Base-by-base conservation (phyloP, 2,888 invertebrate genomes). In the Bembecia ichneumoniformis region DNA sequence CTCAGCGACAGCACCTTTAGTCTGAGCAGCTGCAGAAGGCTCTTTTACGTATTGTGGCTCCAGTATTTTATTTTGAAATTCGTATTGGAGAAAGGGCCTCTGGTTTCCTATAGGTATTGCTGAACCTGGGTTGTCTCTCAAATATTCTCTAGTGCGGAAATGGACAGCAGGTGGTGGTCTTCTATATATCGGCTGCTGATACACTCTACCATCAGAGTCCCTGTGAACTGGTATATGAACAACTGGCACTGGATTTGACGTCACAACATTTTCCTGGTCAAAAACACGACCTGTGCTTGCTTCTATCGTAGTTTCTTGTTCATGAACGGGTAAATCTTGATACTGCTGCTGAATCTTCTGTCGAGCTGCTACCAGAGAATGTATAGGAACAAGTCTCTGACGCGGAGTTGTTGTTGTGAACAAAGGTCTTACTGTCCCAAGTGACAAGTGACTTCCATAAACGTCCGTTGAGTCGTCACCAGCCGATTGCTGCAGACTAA, bases 401-500 rank as follows among this genome's bases (percentile, higher is more conserved):
- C 91, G 80, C 13, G 80, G 77, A 5, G 86, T 88, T 0, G 90
- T 90, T 0, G 92, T 92, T 0, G 92, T 92, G 58, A 92, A 92
- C 13, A 93, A 70, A 0, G 92, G 92, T 35, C 92, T 79, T 3
- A 91, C 89, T 20, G 91, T 89, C 51, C 89, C 90, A 14, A 90
- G 90, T 0, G 91, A 90, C 11, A 91, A 73, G 17, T 91, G 90
- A 35, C 90, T 89, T 35, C 91, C 92, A 56, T 92, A 93, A 1
- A 93, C 91, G 60, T 92, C 92, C 1, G 91, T 88, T 3, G 90
- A 88, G 64, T 93, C 93, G 57, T 91, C 91, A 10, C 90, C 90
- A 15, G 87, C 77, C 0, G 89, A 89, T 64, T 92, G 91, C 57
- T 89, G 89, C 9, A 90, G 64, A 40, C 72, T 88, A 15, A 89